phyloP scores from a whole-genome alignment of 2,888 invertebrate species.

The Schrankia costaestrigalis region DNA sequence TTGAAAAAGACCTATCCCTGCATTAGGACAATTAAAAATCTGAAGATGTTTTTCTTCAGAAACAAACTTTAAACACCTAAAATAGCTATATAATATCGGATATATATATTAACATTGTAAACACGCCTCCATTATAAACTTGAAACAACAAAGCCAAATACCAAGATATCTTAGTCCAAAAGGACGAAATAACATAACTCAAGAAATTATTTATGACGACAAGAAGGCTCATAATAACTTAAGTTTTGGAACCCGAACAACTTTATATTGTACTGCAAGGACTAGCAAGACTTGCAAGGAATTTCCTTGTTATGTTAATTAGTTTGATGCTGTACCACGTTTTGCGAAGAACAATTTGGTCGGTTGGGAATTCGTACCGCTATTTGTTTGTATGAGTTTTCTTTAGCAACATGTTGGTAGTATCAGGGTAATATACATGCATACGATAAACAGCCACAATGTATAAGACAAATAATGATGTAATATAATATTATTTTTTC shows the following conservation, averaged over 20 bases:
- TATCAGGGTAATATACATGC: no score
- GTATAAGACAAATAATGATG: no score
- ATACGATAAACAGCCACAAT: no score
- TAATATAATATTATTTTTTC: no score
- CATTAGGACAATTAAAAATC: no score
- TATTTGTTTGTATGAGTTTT: no score
- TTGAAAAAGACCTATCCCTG: no score
- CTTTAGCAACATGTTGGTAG: no score
- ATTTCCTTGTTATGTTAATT: slow-evolving; percentile 33
- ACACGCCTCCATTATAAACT: background rate
- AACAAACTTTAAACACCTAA: no score
- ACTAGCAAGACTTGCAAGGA: slow-evolving; percentile 14
- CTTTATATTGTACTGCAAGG: slow-evolving; percentile 23
- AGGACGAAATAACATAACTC: slow-evolving; percentile 26
- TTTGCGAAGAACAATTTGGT: slow-evolving; percentile 1
- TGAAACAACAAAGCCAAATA: slow-evolving; percentile 6
- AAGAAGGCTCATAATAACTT: slow-evolving; percentile 28
- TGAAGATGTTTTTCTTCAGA: no score
- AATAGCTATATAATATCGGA: no score
- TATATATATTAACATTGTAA: background rate
- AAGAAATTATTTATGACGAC: slow-evolving; percentile 27
- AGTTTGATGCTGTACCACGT: slow-evolving; percentile 14
- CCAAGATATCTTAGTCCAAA: slow-evolving; percentile 17
- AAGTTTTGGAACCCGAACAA: slow-evolving; percentile 24
- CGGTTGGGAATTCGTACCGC: background rate